Evolutionary conservation across 2,797 vertebrate species (phyloP).

Genomic region (Gymnodraco acuticeps): DNA sequence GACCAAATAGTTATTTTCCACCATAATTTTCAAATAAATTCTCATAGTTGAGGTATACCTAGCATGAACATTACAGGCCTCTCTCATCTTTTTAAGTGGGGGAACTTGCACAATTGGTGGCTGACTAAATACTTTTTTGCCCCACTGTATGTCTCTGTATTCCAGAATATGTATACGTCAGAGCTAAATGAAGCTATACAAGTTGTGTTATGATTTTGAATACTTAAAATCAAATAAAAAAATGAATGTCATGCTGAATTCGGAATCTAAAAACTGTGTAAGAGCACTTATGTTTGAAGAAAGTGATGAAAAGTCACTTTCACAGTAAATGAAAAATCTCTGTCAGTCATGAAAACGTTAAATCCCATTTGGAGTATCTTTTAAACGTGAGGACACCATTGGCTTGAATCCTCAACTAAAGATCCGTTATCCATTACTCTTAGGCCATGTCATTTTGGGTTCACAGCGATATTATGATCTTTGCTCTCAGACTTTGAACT

Average conservation of each 20-base stretch:
- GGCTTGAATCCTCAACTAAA: not conserved
- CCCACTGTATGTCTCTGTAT: not conserved
- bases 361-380: slow-evolving; percentile 3
- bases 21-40: too few relatives aligned
- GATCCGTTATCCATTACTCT: not conserved
- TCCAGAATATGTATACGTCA: not conserved
- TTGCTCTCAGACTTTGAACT: slow-evolving; percentile 15
- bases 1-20: too few relatives aligned
- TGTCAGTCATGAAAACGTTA: slow-evolving; percentile 10
- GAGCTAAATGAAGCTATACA: not conserved
- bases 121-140: too few relatives aligned
- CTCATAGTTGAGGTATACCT: too few relatives aligned
- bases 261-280: not conserved
- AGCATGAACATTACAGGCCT: too few relatives aligned
- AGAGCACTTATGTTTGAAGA: too few relatives aligned
- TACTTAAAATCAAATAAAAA: not conserved
- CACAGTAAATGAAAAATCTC: slow-evolving; percentile 1
- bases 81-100: too few relatives aligned
- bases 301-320: not conserved
- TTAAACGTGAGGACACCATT: not conserved
- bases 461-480: slow-evolving; percentile 10
- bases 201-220: not conserved
- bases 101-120: too few relatives aligned
- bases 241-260: not conserved
- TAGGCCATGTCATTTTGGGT: slow-evolving; percentile 2